Base-by-base conservation (phyloP, 1,140 invertebrate genomes). In the Microplitis demolitor region DNA sequence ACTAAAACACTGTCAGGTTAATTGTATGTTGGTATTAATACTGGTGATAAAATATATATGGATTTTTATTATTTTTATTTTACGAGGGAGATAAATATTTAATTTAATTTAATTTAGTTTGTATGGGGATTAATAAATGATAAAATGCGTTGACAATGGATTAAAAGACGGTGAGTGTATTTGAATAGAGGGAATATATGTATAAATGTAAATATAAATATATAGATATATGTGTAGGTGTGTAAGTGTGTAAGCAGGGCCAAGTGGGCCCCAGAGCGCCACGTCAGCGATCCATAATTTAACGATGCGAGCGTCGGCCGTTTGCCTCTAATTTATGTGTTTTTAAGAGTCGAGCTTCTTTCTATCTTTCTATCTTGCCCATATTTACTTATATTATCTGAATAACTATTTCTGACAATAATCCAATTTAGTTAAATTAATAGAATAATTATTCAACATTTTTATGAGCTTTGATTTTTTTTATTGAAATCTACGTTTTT, bases 321-420 rank as follows among this genome's bases (percentile, higher is more conserved):
- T 86, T 87, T 84, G 79, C 78, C 73, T 82, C 77, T 84, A 87
- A 87, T 87, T 87, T 87, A 87, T 86, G 84, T 84, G 82, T 84
- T 86, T 87, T 87, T 86, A 86, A 87, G 83, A 78, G 79, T 74
- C 71, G 61, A 3, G 8, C 9, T 14, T 51, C 13, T 13, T 14
- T 66, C n/a, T 31, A 45, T 50, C 64, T 51, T 33, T 9, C 33
- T 35, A 51, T 66, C 16, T 66, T 51, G 13, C 45, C 4, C 4
- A 24, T 62, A 64, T 64, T 71, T 13, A 66, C 63, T 50, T 56
- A 14, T 63, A 37, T 4, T 60, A 45, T 51, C 31, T 51, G 35
- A 51, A 34, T 63, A 33, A 24, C 16, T 51, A 8, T 24, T 50
- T 51, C 11, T 61, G 45, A 51, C 6, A 45, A 45, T 45, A 45